These are phyloP conservation scores for Ceramica pisi DNA, from an alignment of 2,888 invertebrate genomes.

Conservation along the genomic window DNA sequence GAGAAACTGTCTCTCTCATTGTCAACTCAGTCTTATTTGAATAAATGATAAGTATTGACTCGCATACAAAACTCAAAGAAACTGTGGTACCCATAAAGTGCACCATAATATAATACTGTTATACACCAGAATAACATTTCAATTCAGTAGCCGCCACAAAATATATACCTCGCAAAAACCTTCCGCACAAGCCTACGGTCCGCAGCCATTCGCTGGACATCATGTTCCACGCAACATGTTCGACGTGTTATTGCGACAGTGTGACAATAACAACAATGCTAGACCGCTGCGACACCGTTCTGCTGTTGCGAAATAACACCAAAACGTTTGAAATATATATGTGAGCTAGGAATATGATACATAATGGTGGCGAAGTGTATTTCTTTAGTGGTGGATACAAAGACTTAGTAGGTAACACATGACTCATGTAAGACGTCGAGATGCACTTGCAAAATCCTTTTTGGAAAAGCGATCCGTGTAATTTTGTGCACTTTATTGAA, in stretches of 20 bases:
- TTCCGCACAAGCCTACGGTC: background rate
- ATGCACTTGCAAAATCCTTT: background rate
- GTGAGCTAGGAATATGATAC: conserved; percentile 10
- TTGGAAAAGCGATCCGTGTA: background rate
- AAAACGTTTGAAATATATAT: conserved; percentile 15
- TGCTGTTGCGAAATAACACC: conserved; percentile 35
- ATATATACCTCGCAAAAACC: conserved; percentile 14
- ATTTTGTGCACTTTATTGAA: background rate
- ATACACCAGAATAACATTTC: conserved; percentile 3
- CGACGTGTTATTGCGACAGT: conserved; percentile 50
- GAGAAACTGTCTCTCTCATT: no score
- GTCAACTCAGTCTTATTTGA: no score
- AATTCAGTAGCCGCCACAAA: conserved; percentile 1
- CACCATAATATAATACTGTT: background rate
- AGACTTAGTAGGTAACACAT: background rate
- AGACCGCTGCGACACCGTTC: conserved; percentile 42
- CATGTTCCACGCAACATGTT: conserved; percentile 34
- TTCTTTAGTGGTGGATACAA: background rate
- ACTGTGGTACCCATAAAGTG: background rate
- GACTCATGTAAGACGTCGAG: background rate
- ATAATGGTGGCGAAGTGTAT: conserved; percentile 2
- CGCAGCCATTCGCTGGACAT: conserved; percentile 24
- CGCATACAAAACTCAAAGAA: no score
- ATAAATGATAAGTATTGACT: no score
- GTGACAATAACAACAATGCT: conserved; percentile 47